Percentiles rank a stretch among this genome's conserved stretches.
Conservation (phyloP, 35 echinoderm and acorn worm species). For the Apostichopus japonicus region DNA sequence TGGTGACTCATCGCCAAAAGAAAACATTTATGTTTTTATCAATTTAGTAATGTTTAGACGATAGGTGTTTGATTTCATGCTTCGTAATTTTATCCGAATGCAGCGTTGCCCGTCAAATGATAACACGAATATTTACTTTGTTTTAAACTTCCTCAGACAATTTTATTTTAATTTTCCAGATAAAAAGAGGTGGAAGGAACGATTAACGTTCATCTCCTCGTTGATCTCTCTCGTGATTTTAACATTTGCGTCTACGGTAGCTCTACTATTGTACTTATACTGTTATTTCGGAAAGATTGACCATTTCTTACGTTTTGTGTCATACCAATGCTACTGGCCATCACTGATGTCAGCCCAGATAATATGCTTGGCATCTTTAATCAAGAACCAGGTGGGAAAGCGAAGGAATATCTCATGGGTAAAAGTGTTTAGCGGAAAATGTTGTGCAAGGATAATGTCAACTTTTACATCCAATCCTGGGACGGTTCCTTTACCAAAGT, state of each 20-base stretch:
- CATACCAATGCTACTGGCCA: neutral
- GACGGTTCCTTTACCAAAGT: neutral
- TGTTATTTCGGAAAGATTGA: constrained; percentile 9
- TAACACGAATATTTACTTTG: too few species aligned
- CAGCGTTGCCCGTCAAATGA: too few species aligned
- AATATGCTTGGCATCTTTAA: neutral
- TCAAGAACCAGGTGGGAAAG: neutral
- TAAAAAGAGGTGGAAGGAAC: neutral
- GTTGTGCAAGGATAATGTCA: neutral
- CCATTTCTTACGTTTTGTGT: constrained; percentile 11
- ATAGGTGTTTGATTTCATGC: too few species aligned
- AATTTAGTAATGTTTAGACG: too few species aligned
- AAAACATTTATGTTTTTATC: too few species aligned
- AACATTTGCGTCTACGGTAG: neutral
- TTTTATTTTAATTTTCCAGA: too few species aligned
- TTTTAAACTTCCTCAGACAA: too few species aligned
- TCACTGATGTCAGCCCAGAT: neutral
- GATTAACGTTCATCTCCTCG: neutral
- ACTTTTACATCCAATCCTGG: neutral
- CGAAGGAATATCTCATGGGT: neutral
- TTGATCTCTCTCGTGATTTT: neutral
- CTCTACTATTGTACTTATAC: neutral
- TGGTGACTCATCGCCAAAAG: too few species aligned
- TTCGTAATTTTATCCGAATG: too few species aligned
- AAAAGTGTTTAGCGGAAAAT: neutral